Percentiles rank a stretch among this genome's conserved stretches.
phyloP scores from a whole-genome alignment of 2,113 vertebrate species.

The Burhinus oedicnemus region DNA sequence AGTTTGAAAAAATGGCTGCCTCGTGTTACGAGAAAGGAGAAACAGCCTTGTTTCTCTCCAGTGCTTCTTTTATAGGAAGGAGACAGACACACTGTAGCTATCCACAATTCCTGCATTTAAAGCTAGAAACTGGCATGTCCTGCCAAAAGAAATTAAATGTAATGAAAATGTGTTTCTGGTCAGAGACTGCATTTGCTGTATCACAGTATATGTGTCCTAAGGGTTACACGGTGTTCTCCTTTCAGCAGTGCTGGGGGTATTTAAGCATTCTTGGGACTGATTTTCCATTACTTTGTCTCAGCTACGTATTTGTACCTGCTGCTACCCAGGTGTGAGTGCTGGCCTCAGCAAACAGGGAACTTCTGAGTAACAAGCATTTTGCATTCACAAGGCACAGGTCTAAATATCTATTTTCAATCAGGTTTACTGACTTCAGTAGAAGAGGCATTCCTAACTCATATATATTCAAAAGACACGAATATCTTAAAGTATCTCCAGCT shows the following conservation, averaged over 20 bases:
- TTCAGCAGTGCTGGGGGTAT: not conserved
- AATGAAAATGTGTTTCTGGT: not conserved
- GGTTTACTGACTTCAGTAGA: not conserved
- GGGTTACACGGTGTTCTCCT: accelerated
- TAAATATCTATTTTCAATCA: not conserved
- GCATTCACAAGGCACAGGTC: not conserved
- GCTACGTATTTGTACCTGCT: not conserved
- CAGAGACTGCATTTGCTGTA: not conserved
- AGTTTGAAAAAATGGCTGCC: not conserved
- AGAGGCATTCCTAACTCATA: not conserved
- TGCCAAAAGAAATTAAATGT: not conserved
- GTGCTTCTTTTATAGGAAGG: not conserved
- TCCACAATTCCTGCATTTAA: not conserved
- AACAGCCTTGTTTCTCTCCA: not conserved
- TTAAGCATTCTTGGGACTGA: not conserved
- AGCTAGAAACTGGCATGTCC: not conserved
- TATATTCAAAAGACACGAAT: not conserved
- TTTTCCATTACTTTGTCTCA: not conserved
- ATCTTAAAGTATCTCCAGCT: not conserved
- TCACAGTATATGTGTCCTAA: not conserved
- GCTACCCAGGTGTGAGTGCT: not conserved
- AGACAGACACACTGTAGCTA: not conserved
- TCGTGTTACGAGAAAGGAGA: not conserved
- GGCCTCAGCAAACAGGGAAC: not conserved
- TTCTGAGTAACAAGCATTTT: not conserved